A percentile compares a stretch with the other conserved stretches of the same genome.
Evolutionary conservation across 2,797 vertebrate genomes (phyloP).

Genomic region (Lutjanus campechanus): DNA sequence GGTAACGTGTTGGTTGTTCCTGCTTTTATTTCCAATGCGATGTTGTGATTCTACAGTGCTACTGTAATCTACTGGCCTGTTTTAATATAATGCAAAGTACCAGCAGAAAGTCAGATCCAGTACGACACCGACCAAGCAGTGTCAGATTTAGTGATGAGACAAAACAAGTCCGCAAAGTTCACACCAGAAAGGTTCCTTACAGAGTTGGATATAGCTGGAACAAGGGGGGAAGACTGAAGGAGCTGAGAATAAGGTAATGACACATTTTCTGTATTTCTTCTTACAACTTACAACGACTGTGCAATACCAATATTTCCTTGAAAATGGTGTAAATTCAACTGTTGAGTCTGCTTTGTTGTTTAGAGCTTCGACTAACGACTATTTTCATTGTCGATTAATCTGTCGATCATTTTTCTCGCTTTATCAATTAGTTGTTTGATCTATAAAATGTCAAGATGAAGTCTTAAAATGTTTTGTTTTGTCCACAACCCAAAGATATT

Average conservation of each 20-base stretch:
- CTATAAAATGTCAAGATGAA: no score
- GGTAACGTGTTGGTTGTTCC: not conserved
- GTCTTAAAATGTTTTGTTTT: no score
- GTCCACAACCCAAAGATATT: no score
- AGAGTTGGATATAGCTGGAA: slow-evolving; percentile 81
- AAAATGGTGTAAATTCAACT: no score
- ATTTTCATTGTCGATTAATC: no score
- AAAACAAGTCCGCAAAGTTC: slow-evolving; percentile 47
- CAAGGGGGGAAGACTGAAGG: slow-evolving; percentile 86
- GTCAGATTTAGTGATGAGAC: slow-evolving; percentile 20
- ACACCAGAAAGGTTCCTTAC: slow-evolving; percentile 55
- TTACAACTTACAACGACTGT: not conserved
- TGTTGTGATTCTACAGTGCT: not conserved
- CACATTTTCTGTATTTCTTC: rapidly evolving
- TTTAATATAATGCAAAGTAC: slow-evolving; percentile 57
- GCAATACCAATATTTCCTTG: no score
- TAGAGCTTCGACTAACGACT: no score
- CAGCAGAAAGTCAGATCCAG: slow-evolving; percentile 20
- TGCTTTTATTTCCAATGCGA: not conserved
- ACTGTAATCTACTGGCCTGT: not conserved
- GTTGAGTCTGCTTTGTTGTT: no score
- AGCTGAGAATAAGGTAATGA: slow-evolving; percentile 87
- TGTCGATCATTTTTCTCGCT: no score
- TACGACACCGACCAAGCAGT: not conserved
- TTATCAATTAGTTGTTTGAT: no score